Base-by-base conservation (phyloP, 1,140 invertebrate species). In the Arion vulgaris region DNA sequence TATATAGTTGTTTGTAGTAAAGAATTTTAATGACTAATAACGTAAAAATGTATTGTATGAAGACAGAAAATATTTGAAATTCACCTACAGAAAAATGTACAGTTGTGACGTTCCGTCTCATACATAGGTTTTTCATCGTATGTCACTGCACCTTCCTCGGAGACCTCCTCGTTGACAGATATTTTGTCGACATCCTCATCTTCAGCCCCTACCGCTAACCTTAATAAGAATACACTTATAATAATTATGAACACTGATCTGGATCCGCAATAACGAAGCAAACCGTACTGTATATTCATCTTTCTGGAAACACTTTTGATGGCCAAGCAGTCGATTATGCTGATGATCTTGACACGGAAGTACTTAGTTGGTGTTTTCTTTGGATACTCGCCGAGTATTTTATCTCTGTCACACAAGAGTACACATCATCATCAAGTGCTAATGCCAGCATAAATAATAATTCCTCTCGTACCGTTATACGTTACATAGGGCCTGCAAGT, bases 281-380 rank as follows among this genome's bases (percentile, higher is more conserved):
- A 57, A 78, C 2, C 26, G 5, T 9, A 57, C 19, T 26, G 9
- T 57, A 23, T 19, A 28, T 57, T 11, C 62, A 66, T 66, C 19
- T 9, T 66, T 23, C 62, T 57, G 7, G 34, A 11, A 1, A n/a
- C 69, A 32, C 39, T 45, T 7, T 38, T 34, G 17, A 32, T 76
- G 28, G 49, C 39, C 38, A 32, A 69, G 79, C 79, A 80, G 79
- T 71, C 79, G 79, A 80, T 80, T 34, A 80, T 80, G 49, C 34
- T 71, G 41, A 28, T 36, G n/a, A 17, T 15, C 36, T 38, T 34
- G 62, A 62, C 75, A 13, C 32, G 49, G 51, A 62, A 74, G 72
- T 51, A 53, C 19, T n/a, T n/a, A 15, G 57, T 13, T 0, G 62
- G 32, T 66, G n/a, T 28, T 28, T 66, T 32, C 17, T 28, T 32